Base-by-base conservation (phyloP, 2,113 vertebrate genomes). In the Stegastes partitus region DNA sequence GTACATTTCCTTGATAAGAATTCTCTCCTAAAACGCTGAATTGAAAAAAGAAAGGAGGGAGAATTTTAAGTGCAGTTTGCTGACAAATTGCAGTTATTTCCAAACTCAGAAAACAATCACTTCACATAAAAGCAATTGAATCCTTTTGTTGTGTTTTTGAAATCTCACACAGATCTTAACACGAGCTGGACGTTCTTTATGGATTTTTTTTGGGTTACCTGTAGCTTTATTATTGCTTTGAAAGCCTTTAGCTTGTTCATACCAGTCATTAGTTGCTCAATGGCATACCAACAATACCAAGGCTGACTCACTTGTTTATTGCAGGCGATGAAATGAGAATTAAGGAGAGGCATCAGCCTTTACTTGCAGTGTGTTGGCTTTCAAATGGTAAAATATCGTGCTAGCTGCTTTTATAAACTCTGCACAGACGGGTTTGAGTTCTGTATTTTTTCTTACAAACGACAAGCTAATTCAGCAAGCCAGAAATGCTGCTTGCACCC, bases 201-300 rank as follows among this genome's bases (percentile, higher is more conserved):
- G 58, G 51, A 15, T 6, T 47, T 15, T 47, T 5, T 47, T 47
- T 47, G 37, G 37, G 44, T 59, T 66, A 63, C 28, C 53, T 44
- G 19, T 37, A 14, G 31, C 54, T 39, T 63, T 21, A 47, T 19
- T 47, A 25, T 51, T 54, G 11, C 47, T 59, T 23, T 26, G 28
- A 68, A 66, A 68, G 12, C 37, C 19, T 70, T 37, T 18, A 45
- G 55, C 77, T 58, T 87, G 80, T 90, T 62, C 49, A 69, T 67
- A 68, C 88, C 63, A 77, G 82, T 73, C 45, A 67, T 71, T 44
- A 16, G 25, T 77, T 82, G 63, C 74, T 81, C 53, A 85, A 53
- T 86, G n/a, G 14, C 65, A 80, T 79, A 61, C 79, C 81, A 77
- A 11, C 28, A 66, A 76, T 71, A 67, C 63, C 62, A 70, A 28